Conservation (phyloP, 2,888 invertebrate genomes). For the Cenopis cana region DNA sequence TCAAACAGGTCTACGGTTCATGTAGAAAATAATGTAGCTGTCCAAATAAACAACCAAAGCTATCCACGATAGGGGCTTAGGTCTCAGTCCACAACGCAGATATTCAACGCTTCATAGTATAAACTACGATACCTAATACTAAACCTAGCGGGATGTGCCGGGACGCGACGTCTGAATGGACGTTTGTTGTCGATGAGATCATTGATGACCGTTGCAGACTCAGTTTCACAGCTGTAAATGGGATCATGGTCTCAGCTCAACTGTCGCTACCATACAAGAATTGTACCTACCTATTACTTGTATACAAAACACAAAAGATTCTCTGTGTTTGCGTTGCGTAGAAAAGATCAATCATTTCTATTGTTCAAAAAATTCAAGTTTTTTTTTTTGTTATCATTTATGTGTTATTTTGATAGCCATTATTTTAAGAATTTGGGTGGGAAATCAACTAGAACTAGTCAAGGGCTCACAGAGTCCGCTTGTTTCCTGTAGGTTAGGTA, state of each 20-base stretch:
- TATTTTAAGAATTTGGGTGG: too few species aligned
- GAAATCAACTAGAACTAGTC: too few species aligned
- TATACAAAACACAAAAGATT: not conserved
- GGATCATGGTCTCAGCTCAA: slow-evolving; percentile 6
- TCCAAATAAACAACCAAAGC: too few species aligned
- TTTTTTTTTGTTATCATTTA: too few species aligned
- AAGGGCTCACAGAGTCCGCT: too few species aligned
- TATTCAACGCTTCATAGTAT: not conserved
- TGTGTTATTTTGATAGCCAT: too few species aligned
- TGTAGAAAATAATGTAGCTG: too few species aligned
- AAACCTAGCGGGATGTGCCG: not conserved
- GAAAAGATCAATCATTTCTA: not conserved
- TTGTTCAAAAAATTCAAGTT: too few species aligned
- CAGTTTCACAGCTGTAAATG: not conserved
- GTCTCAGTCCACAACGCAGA: not conserved
- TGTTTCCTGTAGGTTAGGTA: too few species aligned
- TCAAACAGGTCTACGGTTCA: too few species aligned
- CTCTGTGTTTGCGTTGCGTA: not conserved
- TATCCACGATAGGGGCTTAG: not conserved
- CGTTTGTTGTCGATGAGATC: slow-evolving; percentile 12
- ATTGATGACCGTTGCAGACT: slow-evolving; percentile 19
- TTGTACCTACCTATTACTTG: too few species aligned
- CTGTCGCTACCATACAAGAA: not conserved
- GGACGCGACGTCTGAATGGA: not conserved
- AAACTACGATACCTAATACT: not conserved